Conservation (phyloP, 2,888 invertebrate species). For the Amblyteles armatorius region DNA sequence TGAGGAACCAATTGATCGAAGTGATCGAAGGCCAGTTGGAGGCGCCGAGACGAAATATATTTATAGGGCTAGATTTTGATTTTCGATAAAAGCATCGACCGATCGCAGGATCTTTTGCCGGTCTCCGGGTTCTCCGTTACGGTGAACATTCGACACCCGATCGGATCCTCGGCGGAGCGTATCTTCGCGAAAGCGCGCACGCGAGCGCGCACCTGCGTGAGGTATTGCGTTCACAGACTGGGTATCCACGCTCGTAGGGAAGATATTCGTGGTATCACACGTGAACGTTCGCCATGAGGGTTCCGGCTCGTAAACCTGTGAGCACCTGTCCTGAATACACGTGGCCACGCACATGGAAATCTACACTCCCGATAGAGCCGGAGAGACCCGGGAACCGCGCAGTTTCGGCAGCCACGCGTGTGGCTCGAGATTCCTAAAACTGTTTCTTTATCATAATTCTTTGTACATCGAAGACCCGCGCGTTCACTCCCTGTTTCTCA, state of each 20-base stretch:
- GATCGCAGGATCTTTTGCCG: not conserved
- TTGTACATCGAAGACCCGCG: too few species aligned
- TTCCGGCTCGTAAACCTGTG: constrained; percentile 45
- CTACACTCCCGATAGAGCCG: constrained; percentile 6
- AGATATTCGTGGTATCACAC: constrained; percentile 40
- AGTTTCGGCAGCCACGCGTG: not conserved
- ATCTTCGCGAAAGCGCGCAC: constrained; percentile 43
- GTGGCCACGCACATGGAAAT: constrained; percentile 54
- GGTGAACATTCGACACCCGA: constrained; percentile 58
- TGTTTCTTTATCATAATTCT: not conserved
- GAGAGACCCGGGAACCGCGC: not conserved
- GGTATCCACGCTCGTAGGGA: not conserved
- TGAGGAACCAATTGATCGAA: too few species aligned
- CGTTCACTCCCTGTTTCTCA: too few species aligned
- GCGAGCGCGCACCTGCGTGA: constrained; percentile 68
- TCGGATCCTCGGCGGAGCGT: constrained; percentile 44
- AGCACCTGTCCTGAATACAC: constrained; percentile 62
- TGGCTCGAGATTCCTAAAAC: not conserved
- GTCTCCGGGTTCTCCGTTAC: constrained; percentile 8
- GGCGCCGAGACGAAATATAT: too few species aligned
- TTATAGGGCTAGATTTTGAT: not conserved
- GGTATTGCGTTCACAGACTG: constrained; percentile 48
- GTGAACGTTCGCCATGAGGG: constrained; percentile 41
- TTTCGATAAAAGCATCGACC: constrained; percentile 15
- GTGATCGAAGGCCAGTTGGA: too few species aligned